Evolutionary conservation across 2,113 vertebrate genomes (phyloP).

Genomic region (Erpornis zantholeuca): DNA sequence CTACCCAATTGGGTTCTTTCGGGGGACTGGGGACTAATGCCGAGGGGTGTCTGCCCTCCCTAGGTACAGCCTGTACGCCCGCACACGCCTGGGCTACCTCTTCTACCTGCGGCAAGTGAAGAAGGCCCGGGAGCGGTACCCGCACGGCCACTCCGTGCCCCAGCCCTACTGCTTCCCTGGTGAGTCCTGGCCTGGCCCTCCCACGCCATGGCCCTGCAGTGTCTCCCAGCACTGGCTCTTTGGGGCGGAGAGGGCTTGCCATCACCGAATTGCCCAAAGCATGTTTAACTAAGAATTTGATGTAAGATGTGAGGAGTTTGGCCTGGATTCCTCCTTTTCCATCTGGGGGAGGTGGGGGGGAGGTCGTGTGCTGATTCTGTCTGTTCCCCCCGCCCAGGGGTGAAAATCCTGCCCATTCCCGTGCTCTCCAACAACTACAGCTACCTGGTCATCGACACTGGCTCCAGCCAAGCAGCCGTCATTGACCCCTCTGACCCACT

Average conservation of each 20-base stretch:
- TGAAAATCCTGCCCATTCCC: conserved; percentile 93
- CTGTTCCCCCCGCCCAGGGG: conserved; percentile 69
- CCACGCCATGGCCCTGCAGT: rapidly evolving
- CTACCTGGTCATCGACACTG: conserved; percentile 91
- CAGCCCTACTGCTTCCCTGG: conserved; percentile 81
- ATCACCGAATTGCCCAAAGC: rapidly evolving
- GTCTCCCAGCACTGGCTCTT: background rate
- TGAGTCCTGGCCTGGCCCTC: conserved; percentile 42
- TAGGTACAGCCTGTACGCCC: conserved; percentile 94
- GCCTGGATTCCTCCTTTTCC: background rate
- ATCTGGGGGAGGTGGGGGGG: rapidly evolving
- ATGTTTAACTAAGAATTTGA: background rate
- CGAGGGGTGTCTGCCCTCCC: background rate
- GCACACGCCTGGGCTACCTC: conserved; percentile 91
- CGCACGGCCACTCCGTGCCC: conserved; percentile 85
- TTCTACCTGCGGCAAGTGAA: conserved; percentile 92
- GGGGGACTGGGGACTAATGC: background rate
- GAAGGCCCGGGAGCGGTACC: conserved; percentile 88
- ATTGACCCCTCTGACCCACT: conserved; percentile 92
- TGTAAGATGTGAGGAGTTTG: background rate
- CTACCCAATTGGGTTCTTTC: background rate
- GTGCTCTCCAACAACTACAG: conserved; percentile 96
- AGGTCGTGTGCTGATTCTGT: background rate
- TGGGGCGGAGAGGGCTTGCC: background rate
- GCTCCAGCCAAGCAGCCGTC: conserved; percentile 79